Conservation (phyloP, 2,113 vertebrate species). For the Alectura lathami region DNA sequence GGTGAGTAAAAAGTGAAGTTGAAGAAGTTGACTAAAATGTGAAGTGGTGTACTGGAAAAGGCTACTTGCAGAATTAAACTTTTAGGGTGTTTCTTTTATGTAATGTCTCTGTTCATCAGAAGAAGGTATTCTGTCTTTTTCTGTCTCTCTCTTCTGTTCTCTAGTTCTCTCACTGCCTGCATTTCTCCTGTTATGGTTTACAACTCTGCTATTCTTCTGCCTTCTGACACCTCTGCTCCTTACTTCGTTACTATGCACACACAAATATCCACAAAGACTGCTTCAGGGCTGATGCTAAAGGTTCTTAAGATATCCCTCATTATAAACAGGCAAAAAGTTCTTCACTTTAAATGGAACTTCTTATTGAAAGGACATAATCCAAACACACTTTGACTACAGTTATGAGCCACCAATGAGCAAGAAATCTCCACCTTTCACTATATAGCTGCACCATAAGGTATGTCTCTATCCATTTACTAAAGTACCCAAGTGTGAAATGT, state of each 20-base stretch:
- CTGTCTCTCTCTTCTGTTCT: neutral
- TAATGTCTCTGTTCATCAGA: neutral
- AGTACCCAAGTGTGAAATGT: neutral
- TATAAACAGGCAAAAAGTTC: neutral
- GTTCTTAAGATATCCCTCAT: neutral
- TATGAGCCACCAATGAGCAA: neutral
- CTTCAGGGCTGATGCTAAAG: neutral
- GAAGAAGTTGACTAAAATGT: neutral
- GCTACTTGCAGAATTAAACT: neutral
- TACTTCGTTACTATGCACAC: neutral
- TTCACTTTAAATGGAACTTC: neutral
- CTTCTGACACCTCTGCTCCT: neutral
- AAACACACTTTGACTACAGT: neutral
- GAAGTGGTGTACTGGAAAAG: neutral
- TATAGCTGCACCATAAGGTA: neutral
- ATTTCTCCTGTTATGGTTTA: neutral
- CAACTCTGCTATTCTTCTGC: neutral
- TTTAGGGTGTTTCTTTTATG: fast-evolving
- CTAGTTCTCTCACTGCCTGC: neutral
- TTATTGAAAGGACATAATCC: neutral
- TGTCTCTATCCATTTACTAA: neutral
- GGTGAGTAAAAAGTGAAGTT: neutral
- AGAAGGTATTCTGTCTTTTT: neutral
- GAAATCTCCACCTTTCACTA: neutral
- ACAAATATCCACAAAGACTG: neutral